Evolutionary conservation across 1,140 invertebrate genomes (phyloP), one percentile per base, ranked within the genome.

Genomic region (Zaprionus inermis): DNA sequence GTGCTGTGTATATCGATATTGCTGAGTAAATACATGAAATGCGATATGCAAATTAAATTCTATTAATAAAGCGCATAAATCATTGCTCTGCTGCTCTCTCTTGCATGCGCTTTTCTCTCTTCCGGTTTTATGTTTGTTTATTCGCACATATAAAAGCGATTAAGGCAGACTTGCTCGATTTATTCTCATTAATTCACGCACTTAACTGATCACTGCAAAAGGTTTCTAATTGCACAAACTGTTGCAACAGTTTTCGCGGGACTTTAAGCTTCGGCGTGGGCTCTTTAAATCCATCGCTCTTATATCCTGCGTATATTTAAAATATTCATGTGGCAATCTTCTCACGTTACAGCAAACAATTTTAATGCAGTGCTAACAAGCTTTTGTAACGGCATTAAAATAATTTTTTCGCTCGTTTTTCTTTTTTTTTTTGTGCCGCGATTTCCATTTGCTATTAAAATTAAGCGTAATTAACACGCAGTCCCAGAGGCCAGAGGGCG

Each of bases 1-100:
- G 38, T 10, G 18, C 24, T 58, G 30, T 30, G 52, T 65, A 10
- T 54, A 34, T 32, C 18, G 18, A 56, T 20, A 36, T 24, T 16
- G 5, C 7, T 20, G 12, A 16, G 22, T 32, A 36, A 63, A 34
- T 22, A 65, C 41, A 58, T 24, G 22, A 22, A 28, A 66, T 65
- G 63, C 63, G 38, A 76, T 82, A 88, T 86, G 82, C 76, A 86
- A 88, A 86, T 85, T 56, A 51, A 65, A 81, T 79, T 79, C 51
- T 69, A 71, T 82, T 76, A 79, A 77, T 75, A 88, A 51, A 55
- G 57, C 76, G 51, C 81, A 66, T 72, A 88, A 79, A 77, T 78
- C 46, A 68, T 56, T 66, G 41, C 28, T 28, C 9, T 32, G 30
- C 30, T 10, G 0, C 1, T 6, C 30, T 1, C 7, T 32, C 30